These are phyloP conservation scores for Eutrigla gurnardus DNA, from an alignment of 2,797 vertebrate genomes.

Conservation along the genomic window DNA sequence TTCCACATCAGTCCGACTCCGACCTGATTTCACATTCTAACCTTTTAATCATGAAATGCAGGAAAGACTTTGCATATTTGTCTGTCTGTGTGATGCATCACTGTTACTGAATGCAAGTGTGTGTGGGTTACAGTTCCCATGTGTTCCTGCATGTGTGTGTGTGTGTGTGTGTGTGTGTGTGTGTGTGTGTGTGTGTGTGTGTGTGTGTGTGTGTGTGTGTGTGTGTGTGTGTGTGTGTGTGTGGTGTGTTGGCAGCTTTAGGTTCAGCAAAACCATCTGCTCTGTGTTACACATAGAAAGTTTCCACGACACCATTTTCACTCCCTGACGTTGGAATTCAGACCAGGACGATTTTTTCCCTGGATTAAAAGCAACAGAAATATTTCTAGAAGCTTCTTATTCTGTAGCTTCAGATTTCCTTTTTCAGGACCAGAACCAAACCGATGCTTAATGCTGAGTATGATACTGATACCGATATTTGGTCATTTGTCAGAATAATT, in stretches of 20 bases:
- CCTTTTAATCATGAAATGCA: constrained; percentile 26
- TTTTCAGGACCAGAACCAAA: neutral
- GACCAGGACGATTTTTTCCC: constrained; percentile 60
- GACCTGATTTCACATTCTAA: constrained; percentile 16
- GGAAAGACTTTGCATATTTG: constrained; percentile 36
- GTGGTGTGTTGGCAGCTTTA: constrained; percentile 51
- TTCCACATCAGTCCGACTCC: constrained; percentile 37
- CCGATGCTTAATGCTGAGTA: neutral
- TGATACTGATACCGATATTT: neutral
- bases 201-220: constrained; percentile 16
- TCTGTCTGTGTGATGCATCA: constrained; percentile 24
- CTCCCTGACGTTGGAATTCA: constrained; percentile 47
- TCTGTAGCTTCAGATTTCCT: constrained; percentile 3
- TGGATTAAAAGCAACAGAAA: constrained; percentile 56
- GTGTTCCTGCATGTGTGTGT: constrained; percentile 1
- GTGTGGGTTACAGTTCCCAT: neutral
- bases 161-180: constrained; percentile 1
- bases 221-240: constrained; percentile 12
- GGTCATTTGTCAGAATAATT: neutral
- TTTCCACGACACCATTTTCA: constrained; percentile 73
- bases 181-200: constrained; percentile 4
- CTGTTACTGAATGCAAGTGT: neutral
- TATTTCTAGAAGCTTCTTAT: constrained; percentile 50
- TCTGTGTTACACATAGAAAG: constrained; percentile 58
- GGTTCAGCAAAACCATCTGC: constrained; percentile 79